phyloP scores from a whole-genome alignment of 2,888 invertebrate species.

The Amitus sp. region DNA sequence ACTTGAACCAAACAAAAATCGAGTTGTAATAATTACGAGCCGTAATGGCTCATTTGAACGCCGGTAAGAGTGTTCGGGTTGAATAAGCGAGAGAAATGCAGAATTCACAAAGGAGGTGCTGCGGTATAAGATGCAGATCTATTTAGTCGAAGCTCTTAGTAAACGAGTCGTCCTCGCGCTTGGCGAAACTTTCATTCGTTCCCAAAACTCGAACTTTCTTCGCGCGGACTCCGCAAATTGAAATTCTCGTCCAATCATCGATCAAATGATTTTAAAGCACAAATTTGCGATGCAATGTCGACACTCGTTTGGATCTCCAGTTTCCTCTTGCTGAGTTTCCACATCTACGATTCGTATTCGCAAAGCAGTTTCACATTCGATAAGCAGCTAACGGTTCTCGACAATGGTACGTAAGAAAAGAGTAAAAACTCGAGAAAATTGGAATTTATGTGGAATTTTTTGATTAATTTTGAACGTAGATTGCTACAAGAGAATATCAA shows the following conservation, averaged over 20 bases:
- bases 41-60: slow-evolving; percentile 12
- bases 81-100: slow-evolving; percentile 37
- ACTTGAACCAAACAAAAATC: no score
- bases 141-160: slow-evolving; percentile 54
- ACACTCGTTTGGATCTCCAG: slow-evolving; percentile 12
- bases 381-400: slow-evolving; percentile 63
- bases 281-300: slow-evolving; percentile 35
- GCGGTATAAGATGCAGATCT: slow-evolving; percentile 57
- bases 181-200: slow-evolving; percentile 30
- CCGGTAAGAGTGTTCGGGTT: slow-evolving; percentile 23
- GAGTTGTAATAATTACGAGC: slow-evolving; percentile 16
- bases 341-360: slow-evolving; percentile 13
- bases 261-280: slow-evolving; percentile 1
- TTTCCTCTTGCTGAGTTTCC: slow-evolving; percentile 21
- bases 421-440: background rate
- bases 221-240: no score
- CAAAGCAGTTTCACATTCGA: slow-evolving; percentile 60
- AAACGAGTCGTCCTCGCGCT: slow-evolving; percentile 45
- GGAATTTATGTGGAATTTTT: background rate
- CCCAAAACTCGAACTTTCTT: background rate
- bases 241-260: background rate
- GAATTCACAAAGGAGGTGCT: slow-evolving; percentile 43
- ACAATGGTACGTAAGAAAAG: slow-evolving; percentile 65
- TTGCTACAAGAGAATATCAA: slow-evolving; percentile 69
- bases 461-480: slow-evolving; percentile 58